Base-by-base conservation (phyloP, 2,797 vertebrate genomes). In the Pseudomugil tenellus region DNA sequence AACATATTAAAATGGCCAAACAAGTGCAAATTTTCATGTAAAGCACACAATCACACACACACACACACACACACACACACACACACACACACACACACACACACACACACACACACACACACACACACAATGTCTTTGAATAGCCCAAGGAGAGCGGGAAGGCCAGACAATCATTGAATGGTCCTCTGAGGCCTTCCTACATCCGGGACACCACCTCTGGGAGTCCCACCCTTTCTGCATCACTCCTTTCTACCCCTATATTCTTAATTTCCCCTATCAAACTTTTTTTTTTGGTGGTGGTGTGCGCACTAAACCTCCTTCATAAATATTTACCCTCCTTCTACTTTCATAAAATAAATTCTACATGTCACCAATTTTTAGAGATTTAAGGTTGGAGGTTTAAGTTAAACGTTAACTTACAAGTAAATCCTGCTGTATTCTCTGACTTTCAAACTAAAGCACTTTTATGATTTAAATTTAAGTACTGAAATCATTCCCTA, bases 161-260 rank as follows among this genome's bases (percentile, higher is more conserved):
- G 91, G 89, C 89, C 90, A 89, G 83, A 80, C 84, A 88, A 89
- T 90, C 89, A 81, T 76, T 46, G 61, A n/a, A 13, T 60, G 72
- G 59, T 84, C 89, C 85, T 87, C 61, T 37, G 86, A 83, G 91
- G 81, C 77, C 76, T 87, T 70, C 25, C 62, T 62, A 65, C 87
- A 87, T 89, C 71, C 56, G 57, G 87, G 84, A 89, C 88, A 23
- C 83, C 70, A 84, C 90, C 87, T 86, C 63, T 73, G 91, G 88
- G 90, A 93, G 76, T 71, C 65, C 63, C 52, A 35, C 54, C 75
- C 68, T 60, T 63, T 72, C 43, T 43, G n/a, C 53, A 3, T 41
- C 17, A 39, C 62, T 79, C 35, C 25, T 57, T 71, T 55, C 66
- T 41, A 21, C 61, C 68, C 63, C 46, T 41, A 13, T 62, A 51